These are phyloP conservation scores for Polydrusus pterygomalis DNA, from an alignment of 2,888 invertebrate genomes.

Conservation along the genomic window DNA sequence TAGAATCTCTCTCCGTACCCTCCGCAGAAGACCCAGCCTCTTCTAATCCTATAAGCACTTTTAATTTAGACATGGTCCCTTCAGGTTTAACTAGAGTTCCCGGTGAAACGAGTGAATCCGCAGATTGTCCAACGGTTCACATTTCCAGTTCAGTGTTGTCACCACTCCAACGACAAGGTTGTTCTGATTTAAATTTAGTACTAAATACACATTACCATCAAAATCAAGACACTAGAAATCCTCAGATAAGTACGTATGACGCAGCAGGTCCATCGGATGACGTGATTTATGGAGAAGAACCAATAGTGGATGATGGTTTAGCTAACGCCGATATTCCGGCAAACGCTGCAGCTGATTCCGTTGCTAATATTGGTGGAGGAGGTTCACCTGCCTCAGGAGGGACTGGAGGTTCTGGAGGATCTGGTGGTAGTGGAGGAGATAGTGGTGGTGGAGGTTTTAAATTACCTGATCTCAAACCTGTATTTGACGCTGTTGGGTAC, in stretches of 20 bases:
- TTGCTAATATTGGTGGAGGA: constrained; percentile 55
- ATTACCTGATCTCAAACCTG: constrained; percentile 66
- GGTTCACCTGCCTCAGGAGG: constrained; percentile 54
- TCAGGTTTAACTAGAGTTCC: constrained; percentile 55
- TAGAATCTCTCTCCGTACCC: constrained; percentile 52
- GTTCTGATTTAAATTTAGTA: constrained; percentile 81
- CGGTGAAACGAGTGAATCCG: constrained; percentile 38
- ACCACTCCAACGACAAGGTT: constrained; percentile 77
- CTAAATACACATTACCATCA: constrained; percentile 82
- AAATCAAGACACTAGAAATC: constrained; percentile 64
- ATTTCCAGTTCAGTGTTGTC: constrained; percentile 74
- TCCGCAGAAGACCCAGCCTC: constrained; percentile 28
- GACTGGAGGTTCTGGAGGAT: constrained; percentile 57
- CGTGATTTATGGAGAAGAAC: constrained; percentile 65
- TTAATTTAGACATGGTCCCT: constrained; percentile 65
- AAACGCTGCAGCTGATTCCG: constrained; percentile 62
- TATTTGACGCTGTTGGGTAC: constrained; percentile 63
- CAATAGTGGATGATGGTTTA: constrained; percentile 34
- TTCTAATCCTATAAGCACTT: constrained; percentile 62
- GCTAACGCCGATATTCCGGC: constrained; percentile 67
- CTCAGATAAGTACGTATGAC: constrained; percentile 61
- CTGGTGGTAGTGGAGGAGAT: constrained; percentile 58
- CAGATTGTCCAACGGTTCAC: constrained; percentile 75
- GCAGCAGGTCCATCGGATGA: constrained; percentile 63
- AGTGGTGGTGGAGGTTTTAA: constrained; percentile 46